Percentiles rank a stretch among this genome's conserved stretches.
Conservation (phyloP, 2,113 vertebrate species). For the Lepidothrix coronata region DNA sequence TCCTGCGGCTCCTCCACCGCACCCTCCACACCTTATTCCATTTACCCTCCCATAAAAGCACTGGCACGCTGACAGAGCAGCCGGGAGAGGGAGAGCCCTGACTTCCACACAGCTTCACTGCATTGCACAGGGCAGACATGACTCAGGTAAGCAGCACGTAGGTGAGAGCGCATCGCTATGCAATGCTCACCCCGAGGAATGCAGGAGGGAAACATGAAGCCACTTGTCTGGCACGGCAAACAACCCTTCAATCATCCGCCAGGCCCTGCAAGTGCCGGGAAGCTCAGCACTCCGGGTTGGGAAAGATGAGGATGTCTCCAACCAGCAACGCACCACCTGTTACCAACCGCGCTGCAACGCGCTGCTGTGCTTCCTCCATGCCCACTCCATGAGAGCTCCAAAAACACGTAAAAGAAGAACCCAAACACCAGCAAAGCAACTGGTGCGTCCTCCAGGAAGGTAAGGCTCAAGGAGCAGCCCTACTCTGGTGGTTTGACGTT, state of each 20-base stretch:
- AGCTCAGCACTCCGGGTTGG: background rate
- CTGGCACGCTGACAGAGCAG: background rate
- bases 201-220: conserved; percentile 52
- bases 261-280: background rate
- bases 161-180: background rate
- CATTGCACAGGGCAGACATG: background rate
- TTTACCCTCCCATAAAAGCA: background rate
- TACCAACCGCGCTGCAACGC: fast-evolving
- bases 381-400: background rate
- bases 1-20: background rate
- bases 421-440: background rate
- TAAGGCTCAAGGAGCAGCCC: background rate
- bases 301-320: background rate
- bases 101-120: background rate
- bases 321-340: background rate
- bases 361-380: background rate
- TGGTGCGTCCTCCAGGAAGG: fast-evolving
- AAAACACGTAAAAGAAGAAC: fast-evolving
- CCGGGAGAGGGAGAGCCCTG: background rate
- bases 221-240: conserved; percentile 47
- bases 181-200: conserved; percentile 16
- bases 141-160: conserved; percentile 21
- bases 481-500: background rate
- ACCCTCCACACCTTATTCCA: background rate
- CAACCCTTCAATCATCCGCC: conserved; percentile 26